Evolutionary conservation across 2,113 vertebrate genomes (phyloP).

Genomic region (Nyctereutes procyonoides): DNA sequence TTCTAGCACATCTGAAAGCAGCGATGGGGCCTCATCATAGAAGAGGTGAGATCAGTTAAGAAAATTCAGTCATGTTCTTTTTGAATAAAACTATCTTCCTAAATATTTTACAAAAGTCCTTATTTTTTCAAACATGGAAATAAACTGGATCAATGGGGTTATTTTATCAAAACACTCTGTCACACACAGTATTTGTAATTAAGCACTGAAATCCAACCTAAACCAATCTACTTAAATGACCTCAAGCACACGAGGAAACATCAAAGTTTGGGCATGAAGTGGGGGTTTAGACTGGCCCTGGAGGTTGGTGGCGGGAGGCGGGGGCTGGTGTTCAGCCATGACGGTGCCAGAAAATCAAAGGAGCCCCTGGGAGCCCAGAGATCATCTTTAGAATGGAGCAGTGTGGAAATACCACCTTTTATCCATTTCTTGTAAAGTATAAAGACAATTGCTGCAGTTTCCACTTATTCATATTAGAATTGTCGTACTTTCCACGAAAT

Average conservation of each 20-base stretch:
- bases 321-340: too few species aligned
- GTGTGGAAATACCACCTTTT: background rate
- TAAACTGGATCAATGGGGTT: background rate
- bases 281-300: background rate
- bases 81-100: background rate
- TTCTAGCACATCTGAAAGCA: background rate
- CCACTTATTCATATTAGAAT: conserved; percentile 28
- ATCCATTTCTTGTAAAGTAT: background rate
- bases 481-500: background rate
- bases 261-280: rapidly evolving
- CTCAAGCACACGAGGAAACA: background rate
- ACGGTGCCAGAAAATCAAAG: background rate
- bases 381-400: background rate
- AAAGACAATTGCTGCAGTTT: background rate
- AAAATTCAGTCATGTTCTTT: background rate
- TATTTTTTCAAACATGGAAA: background rate
- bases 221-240: background rate
- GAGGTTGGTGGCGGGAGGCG: too few species aligned
- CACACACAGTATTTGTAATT: background rate
- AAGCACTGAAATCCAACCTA: background rate
- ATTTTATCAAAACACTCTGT: background rate
- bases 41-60: background rate
- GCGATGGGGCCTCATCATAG: rapidly evolving
- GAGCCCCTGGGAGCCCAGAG: background rate
- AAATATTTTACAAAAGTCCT: background rate